A percentile compares a stretch with the other conserved stretches of the same genome.
phyloP scores from a whole-genome alignment of 2,888 invertebrate genomes.

The Melipona beecheii region DNA sequence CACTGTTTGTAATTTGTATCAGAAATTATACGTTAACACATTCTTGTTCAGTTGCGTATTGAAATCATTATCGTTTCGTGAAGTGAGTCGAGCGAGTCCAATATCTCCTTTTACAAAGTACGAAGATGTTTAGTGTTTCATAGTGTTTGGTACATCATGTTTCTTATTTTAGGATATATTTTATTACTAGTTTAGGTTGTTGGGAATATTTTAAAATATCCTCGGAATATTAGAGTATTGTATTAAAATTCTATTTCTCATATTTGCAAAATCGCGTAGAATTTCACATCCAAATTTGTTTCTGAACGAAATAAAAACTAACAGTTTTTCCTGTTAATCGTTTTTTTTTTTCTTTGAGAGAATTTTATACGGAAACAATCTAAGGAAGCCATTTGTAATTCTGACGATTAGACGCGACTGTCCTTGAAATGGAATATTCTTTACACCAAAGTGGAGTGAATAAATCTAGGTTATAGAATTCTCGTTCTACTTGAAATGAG shows the following conservation, averaged over 20 bases:
- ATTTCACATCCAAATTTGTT: too few relatives aligned
- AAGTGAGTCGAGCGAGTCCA: neutral
- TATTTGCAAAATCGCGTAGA: too few relatives aligned
- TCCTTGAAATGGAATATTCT: conserved; percentile 17
- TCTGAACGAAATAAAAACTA: neutral
- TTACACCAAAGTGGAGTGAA: neutral
- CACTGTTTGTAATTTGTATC: neutral
- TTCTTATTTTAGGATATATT: too few relatives aligned
- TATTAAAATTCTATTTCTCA: too few relatives aligned
- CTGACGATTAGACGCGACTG: too few relatives aligned
- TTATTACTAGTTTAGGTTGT: too few relatives aligned
- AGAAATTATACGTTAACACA: neutral
- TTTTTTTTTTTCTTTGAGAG: neutral
- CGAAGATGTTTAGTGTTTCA: too few relatives aligned
- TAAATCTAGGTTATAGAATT: conserved; percentile 34
- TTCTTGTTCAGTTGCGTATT: neutral
- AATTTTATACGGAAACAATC: neutral
- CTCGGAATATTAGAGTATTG: too few relatives aligned
- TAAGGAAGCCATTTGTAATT: neutral
- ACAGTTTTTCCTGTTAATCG: too few relatives aligned
- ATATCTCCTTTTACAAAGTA: too few relatives aligned
- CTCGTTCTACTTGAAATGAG: conserved; percentile 23
- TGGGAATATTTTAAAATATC: too few relatives aligned
- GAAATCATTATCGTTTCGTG: neutral
- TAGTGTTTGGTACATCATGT: too few relatives aligned